phyloP scores from a whole-genome alignment of 2,888 invertebrate species.

The Plebejus argus region DNA sequence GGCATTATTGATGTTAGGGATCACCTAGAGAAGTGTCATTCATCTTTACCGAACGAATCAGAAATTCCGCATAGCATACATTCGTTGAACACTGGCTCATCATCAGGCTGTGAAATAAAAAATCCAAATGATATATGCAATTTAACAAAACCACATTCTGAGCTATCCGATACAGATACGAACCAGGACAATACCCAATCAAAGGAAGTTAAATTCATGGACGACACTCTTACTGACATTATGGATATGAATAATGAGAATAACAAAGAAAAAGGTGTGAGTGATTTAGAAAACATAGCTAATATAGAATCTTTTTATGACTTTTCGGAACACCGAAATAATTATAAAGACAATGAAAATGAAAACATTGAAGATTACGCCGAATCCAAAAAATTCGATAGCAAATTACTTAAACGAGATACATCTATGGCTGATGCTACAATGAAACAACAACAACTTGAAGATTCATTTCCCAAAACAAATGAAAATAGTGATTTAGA shows the following conservation, averaged over 20 bases:
- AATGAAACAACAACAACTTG: constrained; percentile 64
- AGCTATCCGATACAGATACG: constrained; percentile 41
- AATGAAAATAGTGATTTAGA: constrained; percentile 51
- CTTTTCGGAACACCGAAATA: constrained; percentile 11
- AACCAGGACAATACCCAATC: constrained; percentile 46
- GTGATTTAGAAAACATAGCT: constrained; percentile 47
- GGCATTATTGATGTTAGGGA: constrained; percentile 61
- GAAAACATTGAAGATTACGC: constrained; percentile 33
- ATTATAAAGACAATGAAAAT: constrained; percentile 37
- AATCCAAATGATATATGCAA: background rate
- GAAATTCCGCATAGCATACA: constrained; percentile 1
- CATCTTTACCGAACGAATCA: constrained; percentile 34
- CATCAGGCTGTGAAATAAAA: constrained; percentile 1
- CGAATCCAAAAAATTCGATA: constrained; percentile 42
- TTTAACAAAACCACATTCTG: background rate
- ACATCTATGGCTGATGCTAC: constrained; percentile 50
- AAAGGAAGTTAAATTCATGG: constrained; percentile 42
- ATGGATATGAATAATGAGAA: constrained; percentile 55
- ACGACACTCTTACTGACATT: constrained; percentile 46
- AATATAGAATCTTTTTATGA: constrained; percentile 45
- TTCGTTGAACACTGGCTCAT: background rate
- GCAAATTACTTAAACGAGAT: constrained; percentile 57
- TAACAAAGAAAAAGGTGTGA: constrained; percentile 62
- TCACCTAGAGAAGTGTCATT: constrained; percentile 52
- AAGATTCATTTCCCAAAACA: constrained; percentile 69